These are phyloP conservation scores for Bovichtus variegatus DNA, from an alignment of 2,797 vertebrate species.

Conservation along the genomic window DNA sequence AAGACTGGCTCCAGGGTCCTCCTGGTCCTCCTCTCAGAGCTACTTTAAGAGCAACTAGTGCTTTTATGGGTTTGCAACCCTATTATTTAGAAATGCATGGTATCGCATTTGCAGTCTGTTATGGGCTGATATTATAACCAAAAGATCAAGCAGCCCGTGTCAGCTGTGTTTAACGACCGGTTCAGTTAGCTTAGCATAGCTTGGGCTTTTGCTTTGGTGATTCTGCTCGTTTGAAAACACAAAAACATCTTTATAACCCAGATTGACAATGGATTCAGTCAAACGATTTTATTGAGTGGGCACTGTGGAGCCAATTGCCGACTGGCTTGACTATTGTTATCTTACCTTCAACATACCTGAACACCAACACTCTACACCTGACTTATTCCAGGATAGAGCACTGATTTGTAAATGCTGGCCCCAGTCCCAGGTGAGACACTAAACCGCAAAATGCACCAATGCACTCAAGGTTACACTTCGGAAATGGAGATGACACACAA, in stretches of 20 bases:
- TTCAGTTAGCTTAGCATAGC: neutral
- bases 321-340: neutral
- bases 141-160: neutral
- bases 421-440: neutral
- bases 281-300: neutral
- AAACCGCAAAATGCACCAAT: neutral
- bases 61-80: neutral
- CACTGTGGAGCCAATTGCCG: neutral
- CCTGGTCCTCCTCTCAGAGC: neutral
- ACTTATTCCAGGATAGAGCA: neutral
- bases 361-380: neutral
- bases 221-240: neutral
- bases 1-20: neutral
- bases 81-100: neutral
- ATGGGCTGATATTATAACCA: neutral
- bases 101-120: neutral
- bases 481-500: constrained; percentile 20
- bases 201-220: neutral
- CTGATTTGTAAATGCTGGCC: neutral
- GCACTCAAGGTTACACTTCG: constrained; percentile 13
- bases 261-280: neutral
- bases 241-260: neutral
- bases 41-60: neutral
- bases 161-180: neutral
- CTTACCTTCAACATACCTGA: neutral